phyloP scores from a whole-genome alignment of 64 coral and sea anemone species.

The Trachythela sp. region DNA sequence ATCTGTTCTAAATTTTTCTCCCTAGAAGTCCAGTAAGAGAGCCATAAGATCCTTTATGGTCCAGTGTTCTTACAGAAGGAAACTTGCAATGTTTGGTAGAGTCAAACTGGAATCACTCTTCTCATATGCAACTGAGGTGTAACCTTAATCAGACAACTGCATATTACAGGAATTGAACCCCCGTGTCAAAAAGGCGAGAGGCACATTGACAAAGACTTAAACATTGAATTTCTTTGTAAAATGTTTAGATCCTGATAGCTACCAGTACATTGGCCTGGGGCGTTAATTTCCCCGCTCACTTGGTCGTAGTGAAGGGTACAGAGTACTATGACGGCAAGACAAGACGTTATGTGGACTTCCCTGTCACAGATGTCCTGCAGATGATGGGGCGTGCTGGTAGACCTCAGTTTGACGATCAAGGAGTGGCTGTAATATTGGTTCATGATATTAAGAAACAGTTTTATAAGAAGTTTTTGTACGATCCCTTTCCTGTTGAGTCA shows the following conservation, averaged over 20 bases:
- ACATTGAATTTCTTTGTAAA: neutral
- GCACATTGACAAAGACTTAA: neutral
- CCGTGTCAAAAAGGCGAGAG: no score
- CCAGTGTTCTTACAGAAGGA: no score
- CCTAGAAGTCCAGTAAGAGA: no score
- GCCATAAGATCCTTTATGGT: no score
- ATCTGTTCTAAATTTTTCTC: no score
- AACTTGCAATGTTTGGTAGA: no score
- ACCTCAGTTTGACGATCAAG: slow-evolving; percentile 91
- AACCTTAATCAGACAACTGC: no score
- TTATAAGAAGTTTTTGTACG: slow-evolving; percentile 98
- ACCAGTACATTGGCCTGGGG: slow-evolving; percentile 98
- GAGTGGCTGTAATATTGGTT: slow-evolving; percentile 83
- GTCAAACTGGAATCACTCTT: no score
- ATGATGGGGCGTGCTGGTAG: slow-evolving; percentile 98
- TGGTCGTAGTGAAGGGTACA: slow-evolving; percentile 91
- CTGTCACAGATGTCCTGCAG: slow-evolving; percentile 95
- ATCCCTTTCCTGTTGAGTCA: slow-evolving; percentile 93
- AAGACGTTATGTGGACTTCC: slow-evolving; percentile 88
- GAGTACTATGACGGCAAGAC: slow-evolving; percentile 98
- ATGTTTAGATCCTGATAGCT: slow-evolving; percentile 73
- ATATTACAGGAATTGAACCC: no score
- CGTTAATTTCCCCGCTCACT: slow-evolving; percentile 92
- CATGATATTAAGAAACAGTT: slow-evolving; percentile 99
- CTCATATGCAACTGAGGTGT: no score